Evolutionary conservation across 2,888 invertebrate genomes (phyloP).

Genomic region (Germaria angustata): DNA sequence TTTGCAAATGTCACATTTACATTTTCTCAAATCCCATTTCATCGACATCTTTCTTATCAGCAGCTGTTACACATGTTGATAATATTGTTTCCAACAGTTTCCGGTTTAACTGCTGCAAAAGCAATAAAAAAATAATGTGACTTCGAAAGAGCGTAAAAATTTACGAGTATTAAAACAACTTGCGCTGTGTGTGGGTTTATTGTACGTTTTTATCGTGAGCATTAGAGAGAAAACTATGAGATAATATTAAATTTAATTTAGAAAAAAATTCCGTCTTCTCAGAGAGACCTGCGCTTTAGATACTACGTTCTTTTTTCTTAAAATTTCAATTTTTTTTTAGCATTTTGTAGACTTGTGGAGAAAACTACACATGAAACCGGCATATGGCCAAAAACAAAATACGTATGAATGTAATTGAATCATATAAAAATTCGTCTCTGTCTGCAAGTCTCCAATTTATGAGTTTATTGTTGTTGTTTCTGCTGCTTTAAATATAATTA

Average conservation of each 20-base stretch:
- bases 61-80: constrained; percentile 61
- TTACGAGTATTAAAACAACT: constrained; percentile 15
- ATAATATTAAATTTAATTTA: constrained; percentile 2
- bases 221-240: not conserved
- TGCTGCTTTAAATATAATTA: constrained; percentile 11
- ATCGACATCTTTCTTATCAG: constrained; percentile 21
- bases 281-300: constrained; percentile 36
- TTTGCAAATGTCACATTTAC: not conserved
- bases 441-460: constrained; percentile 56
- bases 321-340: not conserved
- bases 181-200: constrained; percentile 33
- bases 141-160: not conserved
- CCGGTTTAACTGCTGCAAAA: constrained; percentile 10
- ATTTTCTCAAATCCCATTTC: not conserved
- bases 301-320: not conserved
- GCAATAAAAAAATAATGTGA: not conserved
- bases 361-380: constrained; percentile 16
- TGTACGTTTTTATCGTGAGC: not conserved
- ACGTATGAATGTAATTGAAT: not conserved
- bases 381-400: constrained; percentile 29
- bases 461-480: constrained; percentile 27
- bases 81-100: constrained; percentile 16
- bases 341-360: constrained; percentile 2
- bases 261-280: constrained; percentile 5
- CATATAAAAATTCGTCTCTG: not conserved